A percentile compares a stretch with the other conserved stretches of the same genome.
Evolutionary conservation across 1,140 invertebrate species (phyloP).

Genomic region (Drosophila ananassae): DNA sequence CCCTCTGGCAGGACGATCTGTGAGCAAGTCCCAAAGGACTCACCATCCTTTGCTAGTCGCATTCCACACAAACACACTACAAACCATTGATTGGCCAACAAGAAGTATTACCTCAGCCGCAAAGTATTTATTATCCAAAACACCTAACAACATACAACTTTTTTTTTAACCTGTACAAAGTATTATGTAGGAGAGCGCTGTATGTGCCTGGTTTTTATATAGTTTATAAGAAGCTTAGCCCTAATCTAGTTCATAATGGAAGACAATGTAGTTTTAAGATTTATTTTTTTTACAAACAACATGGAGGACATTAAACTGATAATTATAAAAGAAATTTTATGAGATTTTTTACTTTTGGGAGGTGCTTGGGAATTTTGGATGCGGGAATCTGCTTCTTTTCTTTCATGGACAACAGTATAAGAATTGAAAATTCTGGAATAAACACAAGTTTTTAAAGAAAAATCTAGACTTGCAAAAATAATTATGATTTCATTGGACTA

Average conservation of each 20-base stretch:
- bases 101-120: slow-evolving; percentile 80
- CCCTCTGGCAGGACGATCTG: slow-evolving; percentile 90
- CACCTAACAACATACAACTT: background rate
- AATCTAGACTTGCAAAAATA: no score
- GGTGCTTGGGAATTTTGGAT: background rate
- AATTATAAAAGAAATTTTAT: slow-evolving; percentile 32
- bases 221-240: slow-evolving; percentile 45
- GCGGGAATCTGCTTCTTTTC: no score
- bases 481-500: no score
- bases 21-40: background rate
- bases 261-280: slow-evolving; percentile 70
- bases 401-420: no score
- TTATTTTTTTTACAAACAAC: slow-evolving; percentile 54
- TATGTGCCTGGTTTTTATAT: slow-evolving; percentile 69
- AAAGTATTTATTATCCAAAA: slow-evolving; percentile 63
- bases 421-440: no score
- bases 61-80: slow-evolving; percentile 26
- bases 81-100: slow-evolving; percentile 67
- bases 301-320: slow-evolving; percentile 79
- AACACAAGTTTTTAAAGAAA: no score
- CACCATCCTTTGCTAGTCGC: slow-evolving; percentile 51
- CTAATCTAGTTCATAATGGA: slow-evolving; percentile 64
- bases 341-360: background rate
- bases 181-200: slow-evolving; percentile 51
- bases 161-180: slow-evolving; percentile 65